Evolutionary conservation across 1,140 invertebrate species (phyloP).

Genomic region (Anastrepha ludens): DNA sequence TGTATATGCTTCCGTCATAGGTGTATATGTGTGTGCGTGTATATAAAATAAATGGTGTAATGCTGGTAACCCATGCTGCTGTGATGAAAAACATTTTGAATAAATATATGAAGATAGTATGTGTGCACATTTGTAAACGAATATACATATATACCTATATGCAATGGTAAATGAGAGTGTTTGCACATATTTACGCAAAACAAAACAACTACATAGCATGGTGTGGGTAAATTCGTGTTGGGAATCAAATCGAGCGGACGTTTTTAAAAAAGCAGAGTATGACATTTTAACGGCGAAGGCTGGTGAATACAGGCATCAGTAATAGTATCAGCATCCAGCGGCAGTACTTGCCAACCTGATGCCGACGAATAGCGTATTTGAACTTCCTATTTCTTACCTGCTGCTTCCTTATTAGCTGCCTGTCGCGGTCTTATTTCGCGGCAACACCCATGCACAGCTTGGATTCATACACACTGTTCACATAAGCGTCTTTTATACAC

Average conservation of each 20-base stretch:
- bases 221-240: background rate
- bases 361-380: background rate
- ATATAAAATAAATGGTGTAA: too few species aligned
- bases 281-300: background rate
- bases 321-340: background rate
- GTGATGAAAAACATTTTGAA: too few species aligned
- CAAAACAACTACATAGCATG: background rate
- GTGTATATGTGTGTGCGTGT: too few species aligned
- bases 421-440: background rate
- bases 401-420: background rate
- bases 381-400: background rate
- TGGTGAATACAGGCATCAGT: background rate
- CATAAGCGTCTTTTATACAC: background rate
- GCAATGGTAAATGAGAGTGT: too few species aligned
- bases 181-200: too few species aligned
- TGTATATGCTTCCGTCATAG: too few species aligned
- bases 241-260: background rate
- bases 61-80: too few species aligned
- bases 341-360: background rate
- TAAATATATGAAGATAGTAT: too few species aligned
- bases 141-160: too few species aligned
- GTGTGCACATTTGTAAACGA: too few species aligned
- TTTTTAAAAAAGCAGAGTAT: background rate
- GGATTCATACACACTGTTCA: background rate
- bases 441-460: background rate